phyloP scores from a whole-genome alignment of 1,140 invertebrate species.

The Uloborus diversus region DNA sequence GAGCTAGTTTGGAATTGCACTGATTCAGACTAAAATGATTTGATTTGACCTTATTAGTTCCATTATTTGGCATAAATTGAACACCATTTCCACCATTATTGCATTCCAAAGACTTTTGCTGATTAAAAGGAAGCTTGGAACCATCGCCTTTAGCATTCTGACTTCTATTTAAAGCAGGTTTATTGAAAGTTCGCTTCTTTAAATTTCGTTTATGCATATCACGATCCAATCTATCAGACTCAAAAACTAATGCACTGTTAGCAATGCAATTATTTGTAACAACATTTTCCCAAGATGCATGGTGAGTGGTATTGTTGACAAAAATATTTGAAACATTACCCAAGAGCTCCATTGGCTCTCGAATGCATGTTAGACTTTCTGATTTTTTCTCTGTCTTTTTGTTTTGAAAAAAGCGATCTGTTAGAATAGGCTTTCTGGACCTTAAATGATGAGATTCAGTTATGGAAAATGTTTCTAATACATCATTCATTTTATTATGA shows the following conservation, averaged over 20 bases:
- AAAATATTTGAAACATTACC: constrained; percentile 46
- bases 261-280: constrained; percentile 30
- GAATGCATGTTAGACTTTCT: constrained; percentile 34
- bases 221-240: constrained; percentile 36
- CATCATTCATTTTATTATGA: constrained; percentile 59
- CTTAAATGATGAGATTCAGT: constrained; percentile 57
- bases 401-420: constrained; percentile 32
- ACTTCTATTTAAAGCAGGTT: not conserved
- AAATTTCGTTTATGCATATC: constrained; percentile 36
- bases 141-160: constrained; percentile 1
- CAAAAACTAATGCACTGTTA: constrained; percentile 24
- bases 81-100: not conserved
- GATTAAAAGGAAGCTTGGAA: constrained; percentile 29
- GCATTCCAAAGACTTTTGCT: constrained; percentile 21
- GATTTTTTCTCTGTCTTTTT: constrained; percentile 45
- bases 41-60: constrained; percentile 19
- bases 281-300: constrained; percentile 51
- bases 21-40: constrained; percentile 7
- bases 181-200: constrained; percentile 33
- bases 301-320: constrained; percentile 59
- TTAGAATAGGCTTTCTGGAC: constrained; percentile 21
- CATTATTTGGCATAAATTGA: constrained; percentile 1
- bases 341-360: constrained; percentile 46
- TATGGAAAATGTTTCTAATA: constrained; percentile 48
- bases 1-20: constrained; percentile 35